Conservation (phyloP, 2,113 vertebrate genomes). For the Hippolais icterina region DNA sequence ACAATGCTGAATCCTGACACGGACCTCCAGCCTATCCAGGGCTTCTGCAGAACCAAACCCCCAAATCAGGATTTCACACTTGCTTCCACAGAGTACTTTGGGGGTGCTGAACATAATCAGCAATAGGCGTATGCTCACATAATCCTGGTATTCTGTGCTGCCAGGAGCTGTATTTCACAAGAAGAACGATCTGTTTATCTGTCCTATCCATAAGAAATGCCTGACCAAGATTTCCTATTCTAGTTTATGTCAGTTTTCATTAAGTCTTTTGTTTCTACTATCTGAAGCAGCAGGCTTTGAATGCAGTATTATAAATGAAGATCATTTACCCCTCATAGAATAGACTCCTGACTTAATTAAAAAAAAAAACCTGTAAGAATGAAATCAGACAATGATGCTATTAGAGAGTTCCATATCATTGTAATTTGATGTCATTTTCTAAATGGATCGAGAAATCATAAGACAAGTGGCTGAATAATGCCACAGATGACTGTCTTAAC, state of each 20-base stretch:
- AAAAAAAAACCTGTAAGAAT: not conserved
- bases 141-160: not conserved
- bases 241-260: not conserved
- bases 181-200: not conserved
- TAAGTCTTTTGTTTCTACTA: not conserved
- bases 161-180: not conserved
- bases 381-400: not conserved
- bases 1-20: not conserved
- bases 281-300: not conserved
- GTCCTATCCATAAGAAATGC: not conserved
- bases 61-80: not conserved
- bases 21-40: fast-evolving
- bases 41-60: not conserved
- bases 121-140: fast-evolving
- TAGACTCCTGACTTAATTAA: not conserved
- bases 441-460: not conserved
- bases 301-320: not conserved
- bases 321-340: not conserved
- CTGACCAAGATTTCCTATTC: not conserved
- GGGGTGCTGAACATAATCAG: not conserved
- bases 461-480: not conserved
- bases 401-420: not conserved
- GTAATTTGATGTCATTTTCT: slow-evolving; percentile 25
- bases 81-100: not conserved
- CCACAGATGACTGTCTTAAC: not conserved